Evolutionary conservation across 2,888 invertebrate species (phyloP), one percentile per base, ranked within the genome.

Genomic region (Liopterus haemorrhoidalis): DNA sequence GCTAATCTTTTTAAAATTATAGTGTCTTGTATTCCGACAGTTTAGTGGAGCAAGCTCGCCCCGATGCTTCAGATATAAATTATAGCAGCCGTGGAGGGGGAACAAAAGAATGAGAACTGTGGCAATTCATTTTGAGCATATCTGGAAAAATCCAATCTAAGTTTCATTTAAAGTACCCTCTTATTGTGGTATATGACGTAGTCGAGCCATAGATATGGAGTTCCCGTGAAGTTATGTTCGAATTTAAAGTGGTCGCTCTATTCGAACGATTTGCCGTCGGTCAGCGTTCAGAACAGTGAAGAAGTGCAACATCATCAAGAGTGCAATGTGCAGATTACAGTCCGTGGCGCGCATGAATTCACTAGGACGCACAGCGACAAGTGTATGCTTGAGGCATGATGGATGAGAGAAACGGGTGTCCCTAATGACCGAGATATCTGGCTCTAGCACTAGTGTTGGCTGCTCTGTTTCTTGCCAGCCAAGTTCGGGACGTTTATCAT

Each of bases 401-500:
- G 58, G 62, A 64, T 64, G 62, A 63, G 60, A 60, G 59, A 60
- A 62, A 60, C 59, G 61, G 60, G 54, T 58, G 64, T 57, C 60
- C 55, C 60, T 64, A 64, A 64, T 64, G 64, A 64, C 61, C 63
- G 58, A 59, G 60, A 61, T 63, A 62, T 62, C 62, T 59, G 58
- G 54, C 59, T n/a, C n/a, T n/a, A n/a, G n/a, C n/a, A n/a, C n/a
- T 58, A 56, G 56, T 57, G 59, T 58, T 59, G 56, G 52, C 57
- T 57, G 54, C 56, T 57, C 54, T 53, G 56, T 59, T 60, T 61
- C 59, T 58, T 60, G 59, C 56, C 55, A 55, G 56, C 57, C 60
- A 60, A 55, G 59, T 61, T 62, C 58, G 54, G 57, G 55, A 58
- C 63, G 63, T 63, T 63, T 59, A 62, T 64, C 64, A 63, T 64